Percentiles rank a stretch among this genome's conserved stretches.
Conservation (phyloP, 2,888 invertebrate species). For the Drosophila leonis region DNA sequence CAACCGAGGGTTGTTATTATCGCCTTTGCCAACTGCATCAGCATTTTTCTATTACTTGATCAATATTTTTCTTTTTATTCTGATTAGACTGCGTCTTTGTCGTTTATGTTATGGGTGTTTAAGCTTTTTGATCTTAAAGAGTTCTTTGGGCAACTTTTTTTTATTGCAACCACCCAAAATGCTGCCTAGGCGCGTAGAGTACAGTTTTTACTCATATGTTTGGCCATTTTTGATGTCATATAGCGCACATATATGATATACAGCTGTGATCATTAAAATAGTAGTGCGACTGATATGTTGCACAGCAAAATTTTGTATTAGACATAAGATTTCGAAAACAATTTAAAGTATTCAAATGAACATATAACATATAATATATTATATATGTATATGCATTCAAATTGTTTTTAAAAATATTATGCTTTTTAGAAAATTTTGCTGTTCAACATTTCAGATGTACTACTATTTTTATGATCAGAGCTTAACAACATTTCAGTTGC, state of each 20-base stretch:
- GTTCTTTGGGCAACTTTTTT: not conserved
- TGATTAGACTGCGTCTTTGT: not conserved
- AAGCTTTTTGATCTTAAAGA: not conserved
- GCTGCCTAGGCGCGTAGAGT: not conserved
- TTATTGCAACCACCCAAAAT: not conserved
- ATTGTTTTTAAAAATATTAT: too few relatives aligned
- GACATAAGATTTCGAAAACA: too few relatives aligned
- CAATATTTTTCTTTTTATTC: not conserved
- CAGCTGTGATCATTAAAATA: too few relatives aligned
- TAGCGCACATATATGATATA: not conserved
- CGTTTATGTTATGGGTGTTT: not conserved
- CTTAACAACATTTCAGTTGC: too few relatives aligned
- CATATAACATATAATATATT: too few relatives aligned
- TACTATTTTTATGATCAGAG: too few relatives aligned
- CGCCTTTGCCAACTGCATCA: conserved; percentile 14
- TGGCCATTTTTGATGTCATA: not conserved
- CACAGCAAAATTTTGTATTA: too few relatives aligned
- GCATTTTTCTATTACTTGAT: not conserved
- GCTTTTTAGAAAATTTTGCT: too few relatives aligned
- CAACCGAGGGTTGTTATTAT: conserved; percentile 27
- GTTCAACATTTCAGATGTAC: too few relatives aligned
- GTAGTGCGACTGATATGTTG: too few relatives aligned
- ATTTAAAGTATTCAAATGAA: too few relatives aligned
- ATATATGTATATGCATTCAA: too few relatives aligned
- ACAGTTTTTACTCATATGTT: conserved; percentile 1